These are phyloP conservation scores for Corella eumyota DNA, from an alignment of 23 tunicate species.

Conservation along the genomic window DNA sequence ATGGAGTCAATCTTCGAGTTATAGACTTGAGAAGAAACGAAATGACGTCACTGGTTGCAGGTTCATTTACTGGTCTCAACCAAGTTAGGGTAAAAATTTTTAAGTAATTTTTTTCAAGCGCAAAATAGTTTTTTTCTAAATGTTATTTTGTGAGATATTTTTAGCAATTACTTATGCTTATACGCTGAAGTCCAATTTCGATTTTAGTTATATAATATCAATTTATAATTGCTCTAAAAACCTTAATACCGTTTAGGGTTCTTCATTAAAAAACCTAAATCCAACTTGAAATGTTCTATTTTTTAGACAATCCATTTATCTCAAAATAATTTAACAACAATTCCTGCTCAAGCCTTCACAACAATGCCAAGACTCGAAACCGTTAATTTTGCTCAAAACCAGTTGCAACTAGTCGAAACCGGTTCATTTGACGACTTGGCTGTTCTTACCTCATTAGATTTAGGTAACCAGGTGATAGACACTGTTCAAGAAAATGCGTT, in stretches of 20 bases:
- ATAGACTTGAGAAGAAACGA: slow-evolving; percentile 50
- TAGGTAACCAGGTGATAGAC: slow-evolving; percentile 52
- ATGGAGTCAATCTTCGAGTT: slow-evolving; percentile 30
- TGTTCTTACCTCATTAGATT: slow-evolving; percentile 23
- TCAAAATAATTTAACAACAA: slow-evolving; percentile 23
- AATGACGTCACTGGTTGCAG: slow-evolving; percentile 16
- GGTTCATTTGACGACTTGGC: slow-evolving; percentile 41
- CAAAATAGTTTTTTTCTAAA: no score
- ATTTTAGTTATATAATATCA: no score
- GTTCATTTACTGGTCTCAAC: slow-evolving; percentile 38
- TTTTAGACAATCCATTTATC: slow-evolving; percentile 67
- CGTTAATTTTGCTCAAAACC: slow-evolving; percentile 35
- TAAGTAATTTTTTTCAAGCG: no score
- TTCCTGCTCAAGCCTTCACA: slow-evolving; percentile 47
- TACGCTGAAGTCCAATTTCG: no score
- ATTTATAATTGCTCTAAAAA: no score
- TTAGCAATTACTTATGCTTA: no score
- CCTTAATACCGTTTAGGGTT: no score
- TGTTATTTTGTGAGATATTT: no score
- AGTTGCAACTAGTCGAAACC: slow-evolving; percentile 23
- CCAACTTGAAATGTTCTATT: not conserved
- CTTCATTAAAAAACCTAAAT: no score
- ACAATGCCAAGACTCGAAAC: slow-evolving; percentile 35
- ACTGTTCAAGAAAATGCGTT: slow-evolving; percentile 50
- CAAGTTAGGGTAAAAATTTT: slow-evolving; percentile 59